Conservation (phyloP, 2,888 invertebrate species). For the Zygogramma bicolorata region DNA sequence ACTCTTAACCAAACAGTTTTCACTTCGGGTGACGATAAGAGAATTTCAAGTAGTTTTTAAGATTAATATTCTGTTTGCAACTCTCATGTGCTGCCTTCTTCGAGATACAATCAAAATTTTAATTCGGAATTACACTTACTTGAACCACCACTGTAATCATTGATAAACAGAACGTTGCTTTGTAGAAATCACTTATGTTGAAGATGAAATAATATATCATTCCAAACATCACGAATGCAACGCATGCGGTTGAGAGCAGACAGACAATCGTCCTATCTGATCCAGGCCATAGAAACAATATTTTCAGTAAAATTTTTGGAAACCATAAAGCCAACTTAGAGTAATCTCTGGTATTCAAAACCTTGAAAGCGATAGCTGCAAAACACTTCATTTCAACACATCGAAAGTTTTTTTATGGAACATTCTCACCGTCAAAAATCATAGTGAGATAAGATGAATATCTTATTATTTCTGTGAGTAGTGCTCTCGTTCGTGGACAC, state of each 20-base stretch:
- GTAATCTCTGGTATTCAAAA: neutral
- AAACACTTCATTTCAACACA: too few relatives aligned
- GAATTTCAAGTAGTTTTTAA: too few relatives aligned
- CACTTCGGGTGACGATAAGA: too few relatives aligned
- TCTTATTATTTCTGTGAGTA: too few relatives aligned
- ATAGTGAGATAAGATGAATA: too few relatives aligned
- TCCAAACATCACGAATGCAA: neutral
- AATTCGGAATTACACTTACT: neutral
- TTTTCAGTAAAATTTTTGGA: neutral
- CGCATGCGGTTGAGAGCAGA: neutral
- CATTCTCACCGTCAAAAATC: too few relatives aligned
- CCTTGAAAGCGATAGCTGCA: neutral
- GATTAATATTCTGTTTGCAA: too few relatives aligned
- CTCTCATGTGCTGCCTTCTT: too few relatives aligned
- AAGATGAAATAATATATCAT: neutral
- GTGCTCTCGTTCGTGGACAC: too few relatives aligned
- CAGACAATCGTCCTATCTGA: neutral
- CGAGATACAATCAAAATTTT: too few relatives aligned
- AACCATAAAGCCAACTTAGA: neutral
- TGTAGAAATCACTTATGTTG: neutral
- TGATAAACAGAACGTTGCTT: neutral
- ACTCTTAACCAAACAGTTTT: too few relatives aligned
- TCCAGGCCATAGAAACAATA: neutral
- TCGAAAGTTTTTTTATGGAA: too few relatives aligned
- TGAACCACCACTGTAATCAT: neutral